Evolutionary conservation across 2,888 invertebrate species (phyloP).

Genomic region (Drosophila nigricruria): DNA sequence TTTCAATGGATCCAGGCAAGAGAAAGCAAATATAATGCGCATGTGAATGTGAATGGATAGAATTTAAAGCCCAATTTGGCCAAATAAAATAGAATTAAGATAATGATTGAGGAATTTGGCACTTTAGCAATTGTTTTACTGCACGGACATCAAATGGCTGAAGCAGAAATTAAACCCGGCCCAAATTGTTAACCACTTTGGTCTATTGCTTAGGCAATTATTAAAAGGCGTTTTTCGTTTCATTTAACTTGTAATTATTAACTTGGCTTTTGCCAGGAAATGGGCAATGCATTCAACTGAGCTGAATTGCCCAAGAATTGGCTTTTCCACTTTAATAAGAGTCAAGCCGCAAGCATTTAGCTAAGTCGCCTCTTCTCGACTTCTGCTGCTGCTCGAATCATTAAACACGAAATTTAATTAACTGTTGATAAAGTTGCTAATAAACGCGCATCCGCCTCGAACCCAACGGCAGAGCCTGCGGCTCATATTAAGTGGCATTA

Average conservation of each 20-base stretch:
- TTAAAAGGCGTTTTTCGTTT: conserved; percentile 67
- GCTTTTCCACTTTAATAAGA: conserved; percentile 53
- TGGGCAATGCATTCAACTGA: conserved; percentile 30
- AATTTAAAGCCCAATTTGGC: not conserved
- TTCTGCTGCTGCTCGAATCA: conserved; percentile 56
- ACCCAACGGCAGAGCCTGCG: conserved; percentile 47
- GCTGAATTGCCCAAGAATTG: conserved; percentile 8
- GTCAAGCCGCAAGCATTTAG: conserved; percentile 68
- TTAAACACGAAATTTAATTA: conserved; percentile 79
- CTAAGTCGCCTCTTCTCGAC: conserved; percentile 8
- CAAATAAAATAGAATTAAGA: not conserved
- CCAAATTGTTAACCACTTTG: conserved; percentile 8
- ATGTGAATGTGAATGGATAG: not conserved
- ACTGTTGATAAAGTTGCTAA: conserved; percentile 77
- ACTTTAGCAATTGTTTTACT: not conserved
- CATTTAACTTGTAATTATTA: conserved; percentile 69
- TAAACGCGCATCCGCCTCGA: conserved; percentile 49
- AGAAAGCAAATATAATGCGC: not conserved
- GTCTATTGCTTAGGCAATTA: conserved; percentile 56
- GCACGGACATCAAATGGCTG: not conserved
- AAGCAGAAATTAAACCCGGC: not conserved
- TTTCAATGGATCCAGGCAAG: not conserved
- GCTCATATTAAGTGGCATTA: conserved; percentile 75
- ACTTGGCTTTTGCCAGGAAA: conserved; percentile 20
- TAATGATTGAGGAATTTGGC: not conserved